Evolutionary conservation across 2,888 invertebrate genomes (phyloP).

Genomic region (Parapristionchus giblindavisi): DNA sequence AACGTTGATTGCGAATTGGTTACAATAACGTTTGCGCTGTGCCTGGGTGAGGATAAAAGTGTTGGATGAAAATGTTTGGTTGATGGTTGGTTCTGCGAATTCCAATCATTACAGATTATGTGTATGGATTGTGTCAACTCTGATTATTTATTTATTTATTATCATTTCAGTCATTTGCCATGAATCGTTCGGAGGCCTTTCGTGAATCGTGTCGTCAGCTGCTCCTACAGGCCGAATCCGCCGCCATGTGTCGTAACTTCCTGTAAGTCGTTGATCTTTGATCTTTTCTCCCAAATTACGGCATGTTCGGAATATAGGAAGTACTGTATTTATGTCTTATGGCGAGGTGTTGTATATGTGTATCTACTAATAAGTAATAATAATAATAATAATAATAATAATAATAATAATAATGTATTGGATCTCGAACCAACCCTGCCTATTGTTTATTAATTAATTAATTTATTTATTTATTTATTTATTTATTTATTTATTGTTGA

Average conservation of each 20-base stretch:
- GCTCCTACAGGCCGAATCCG: slow-evolving; percentile 39
- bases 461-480: neutral
- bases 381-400: neutral
- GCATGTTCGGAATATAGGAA: too few relatives aligned
- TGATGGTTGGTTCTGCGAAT: neutral
- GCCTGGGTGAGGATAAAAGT: neutral
- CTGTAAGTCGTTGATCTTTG: slow-evolving; percentile 6
- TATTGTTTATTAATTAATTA: neutral
- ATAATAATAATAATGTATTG: neutral
- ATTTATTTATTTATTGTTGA: neutral
- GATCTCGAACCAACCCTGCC: neutral
- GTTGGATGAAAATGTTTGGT: neutral
- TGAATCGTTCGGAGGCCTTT: slow-evolving; percentile 46
- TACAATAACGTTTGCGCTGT: neutral
- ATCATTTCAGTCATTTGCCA: slow-evolving; percentile 43
- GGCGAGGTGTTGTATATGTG: too few relatives aligned
- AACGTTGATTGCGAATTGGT: neutral
- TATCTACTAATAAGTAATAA: too few relatives aligned
- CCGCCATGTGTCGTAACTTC: slow-evolving; percentile 29
- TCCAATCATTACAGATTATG: neutral
- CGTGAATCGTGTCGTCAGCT: slow-evolving; percentile 46
- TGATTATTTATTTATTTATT: neutral
- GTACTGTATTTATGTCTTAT: too few relatives aligned
- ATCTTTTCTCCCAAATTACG: too few relatives aligned
- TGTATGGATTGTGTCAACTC: neutral